phyloP scores from a whole-genome alignment of 92 coral and sea anemone genomes.

The Montipora capitata region DNA sequence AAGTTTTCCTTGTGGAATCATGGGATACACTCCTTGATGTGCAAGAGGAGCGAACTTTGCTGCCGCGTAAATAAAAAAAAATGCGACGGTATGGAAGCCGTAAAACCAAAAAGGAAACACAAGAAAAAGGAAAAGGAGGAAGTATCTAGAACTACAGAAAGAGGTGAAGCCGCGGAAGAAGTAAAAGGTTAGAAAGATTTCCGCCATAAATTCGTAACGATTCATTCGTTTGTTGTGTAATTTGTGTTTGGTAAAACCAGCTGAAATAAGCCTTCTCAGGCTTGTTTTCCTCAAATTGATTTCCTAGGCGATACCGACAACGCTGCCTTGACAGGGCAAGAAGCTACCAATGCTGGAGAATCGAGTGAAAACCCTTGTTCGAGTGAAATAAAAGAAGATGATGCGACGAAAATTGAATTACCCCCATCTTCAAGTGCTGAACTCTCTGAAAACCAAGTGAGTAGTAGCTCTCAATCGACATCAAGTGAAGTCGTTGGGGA shows the following conservation, averaged over 20 bases:
- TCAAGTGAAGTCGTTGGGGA: not conserved
- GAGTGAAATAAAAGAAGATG: constrained; percentile 6
- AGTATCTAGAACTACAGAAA: constrained; percentile 23
- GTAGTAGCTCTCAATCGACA: not conserved
- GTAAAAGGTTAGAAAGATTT: constrained; percentile 12
- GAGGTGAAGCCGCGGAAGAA: constrained; percentile 5
- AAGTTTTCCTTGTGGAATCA: constrained; percentile 34
- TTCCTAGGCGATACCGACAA: constrained; percentile 10
- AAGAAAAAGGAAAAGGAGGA: constrained; percentile 82
- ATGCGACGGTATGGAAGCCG: constrained; percentile 98
- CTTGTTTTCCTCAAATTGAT: constrained; percentile 13
- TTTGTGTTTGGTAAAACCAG: not conserved
- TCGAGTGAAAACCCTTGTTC: constrained; percentile 22
- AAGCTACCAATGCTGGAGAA: constrained; percentile 27
- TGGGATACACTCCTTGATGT: constrained; percentile 32
- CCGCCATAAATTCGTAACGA: not conserved
- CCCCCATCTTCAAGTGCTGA: constrained; percentile 14
- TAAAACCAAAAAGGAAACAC: constrained; percentile 89
- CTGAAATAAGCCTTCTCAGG: not conserved
- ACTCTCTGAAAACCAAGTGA: not conserved
- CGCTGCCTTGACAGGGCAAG: constrained; percentile 18
- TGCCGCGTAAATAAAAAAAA: constrained; percentile 2
- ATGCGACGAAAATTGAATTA: constrained; percentile 3
- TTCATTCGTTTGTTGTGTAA: not conserved
- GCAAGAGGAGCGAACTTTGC: constrained; percentile 16